Base-by-base conservation (phyloP, 2,113 vertebrate species). In the Amazona vittata region DNA sequence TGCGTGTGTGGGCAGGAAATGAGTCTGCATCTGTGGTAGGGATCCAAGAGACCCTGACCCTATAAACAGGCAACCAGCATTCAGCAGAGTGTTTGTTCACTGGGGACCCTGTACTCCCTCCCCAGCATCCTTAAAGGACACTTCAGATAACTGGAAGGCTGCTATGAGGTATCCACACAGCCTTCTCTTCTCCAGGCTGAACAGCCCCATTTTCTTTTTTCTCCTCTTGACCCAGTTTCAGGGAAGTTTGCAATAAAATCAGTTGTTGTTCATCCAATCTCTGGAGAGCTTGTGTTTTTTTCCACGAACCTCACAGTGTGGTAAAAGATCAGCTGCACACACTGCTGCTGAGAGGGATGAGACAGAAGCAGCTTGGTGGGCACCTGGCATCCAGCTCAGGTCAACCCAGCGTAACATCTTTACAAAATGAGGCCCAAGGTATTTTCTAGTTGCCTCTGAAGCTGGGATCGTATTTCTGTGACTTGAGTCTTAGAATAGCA, bases 1-100 rank as follows among this genome's bases (percentile, higher is more conserved):
- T 1, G 11, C 1, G 0, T 33, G 31, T 9, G 3, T 2, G 31
- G 31, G 55, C 12, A 33, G 19, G 31, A 57, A 57, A 57, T 21
- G 55, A 33, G 31, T 21, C 31, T 21, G 31, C 3, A 19, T 12
- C 55, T 33, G 55, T 33, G 8, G 31, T 12, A 21, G 19, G 12
- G 20, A 13, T n/a, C 12, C 12, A n/a, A n/a, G 55, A 22, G 33
- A 57, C 33, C 55, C 55, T 57, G 55, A 57, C 33, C 31, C 20
- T n/a, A 9, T n/a, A 21, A n/a, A 22, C 55, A n/a, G 55, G 33
- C 31, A 57, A n/a, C 33, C 5, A 0, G 33, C 8, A 5, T 57
- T 21, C 19, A 33, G 31, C 55, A 21, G 19, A 57, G 55, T 57
- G 55, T 20, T 59, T 21, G 4, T 53, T 31, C 28, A 18, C 28